Percentiles rank a stretch among this genome's conserved stretches.
Evolutionary conservation across 2,113 vertebrate species (phyloP).

Genomic region (Lepisosteus osseus): DNA sequence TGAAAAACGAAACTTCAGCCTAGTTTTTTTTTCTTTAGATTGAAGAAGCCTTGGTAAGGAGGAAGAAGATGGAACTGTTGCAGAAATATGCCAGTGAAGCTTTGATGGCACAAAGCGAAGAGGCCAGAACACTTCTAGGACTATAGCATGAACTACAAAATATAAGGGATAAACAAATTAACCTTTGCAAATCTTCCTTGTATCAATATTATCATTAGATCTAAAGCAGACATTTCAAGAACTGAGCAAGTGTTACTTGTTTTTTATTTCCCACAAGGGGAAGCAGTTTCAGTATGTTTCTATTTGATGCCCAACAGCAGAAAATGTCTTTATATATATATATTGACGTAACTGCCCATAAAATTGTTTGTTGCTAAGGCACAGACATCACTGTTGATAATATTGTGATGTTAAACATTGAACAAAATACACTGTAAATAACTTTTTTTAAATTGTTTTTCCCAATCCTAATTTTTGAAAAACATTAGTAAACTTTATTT

Average conservation of each 20-base stretch:
- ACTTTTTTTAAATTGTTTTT: conserved; percentile 18
- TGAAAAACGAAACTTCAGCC: background rate
- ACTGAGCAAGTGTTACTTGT: no score
- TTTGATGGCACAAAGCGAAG: conserved; percentile 90
- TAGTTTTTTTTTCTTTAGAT: conserved; percentile 65
- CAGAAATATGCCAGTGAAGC: conserved; percentile 95
- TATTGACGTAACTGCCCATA: no score
- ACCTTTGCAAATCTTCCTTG: background rate
- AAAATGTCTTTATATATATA: no score
- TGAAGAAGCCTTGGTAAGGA: conserved; percentile 87
- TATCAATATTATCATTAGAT: no score
- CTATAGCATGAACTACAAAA: conserved; percentile 50
- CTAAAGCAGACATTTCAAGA: no score
- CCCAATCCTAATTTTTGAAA: background rate
- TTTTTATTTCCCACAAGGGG: no score
- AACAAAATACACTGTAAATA: conserved; percentile 32
- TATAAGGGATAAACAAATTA: background rate
- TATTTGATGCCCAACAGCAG: no score
- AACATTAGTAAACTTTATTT: conserved; percentile 35
- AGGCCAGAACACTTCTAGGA: conserved; percentile 84
- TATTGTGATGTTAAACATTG: background rate
- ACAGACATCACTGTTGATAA: background rate
- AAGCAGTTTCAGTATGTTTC: no score
- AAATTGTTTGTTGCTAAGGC: background rate
- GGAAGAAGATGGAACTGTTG: conserved; percentile 96